Evolutionary conservation across 2,797 vertebrate genomes (phyloP).

Genomic region (Microctenopoma steveboyesi): DNA sequence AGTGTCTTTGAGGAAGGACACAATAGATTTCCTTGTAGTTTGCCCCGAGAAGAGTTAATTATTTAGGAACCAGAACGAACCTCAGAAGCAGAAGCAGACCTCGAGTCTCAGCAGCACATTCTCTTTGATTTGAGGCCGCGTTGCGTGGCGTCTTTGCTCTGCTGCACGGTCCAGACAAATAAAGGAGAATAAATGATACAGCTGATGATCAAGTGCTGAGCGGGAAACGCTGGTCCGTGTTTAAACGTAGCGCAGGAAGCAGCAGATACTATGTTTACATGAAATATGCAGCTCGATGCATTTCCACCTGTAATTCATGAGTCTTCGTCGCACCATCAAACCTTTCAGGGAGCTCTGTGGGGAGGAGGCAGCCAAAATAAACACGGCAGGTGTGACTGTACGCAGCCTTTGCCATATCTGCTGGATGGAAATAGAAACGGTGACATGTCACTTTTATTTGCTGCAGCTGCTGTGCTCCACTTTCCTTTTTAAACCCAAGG

Average conservation of each 20-base stretch:
- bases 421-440: slow-evolving; percentile 14
- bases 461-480: slow-evolving; percentile 2
- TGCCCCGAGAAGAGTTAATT: slow-evolving; percentile 53
- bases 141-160: background rate
- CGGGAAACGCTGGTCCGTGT: background rate
- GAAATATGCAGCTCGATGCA: background rate
- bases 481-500: slow-evolving; percentile 1
- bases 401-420: slow-evolving; percentile 7
- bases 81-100: slow-evolving; percentile 16
- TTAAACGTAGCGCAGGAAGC: background rate
- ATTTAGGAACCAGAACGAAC: slow-evolving; percentile 49
- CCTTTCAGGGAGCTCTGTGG: background rate
- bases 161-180: background rate
- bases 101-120: slow-evolving; percentile 21
- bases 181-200: background rate
- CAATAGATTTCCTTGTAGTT: slow-evolving; percentile 37
- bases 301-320: slow-evolving; percentile 1
- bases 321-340: background rate
- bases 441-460: slow-evolving; percentile 16
- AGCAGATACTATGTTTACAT: background rate
- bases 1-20: slow-evolving; percentile 49
- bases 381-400: slow-evolving; percentile 44
- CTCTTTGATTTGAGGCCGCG: slow-evolving; percentile 29
- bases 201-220: background rate
- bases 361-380: slow-evolving; percentile 29